Evolutionary conservation across 35 echinoderm and acorn worm species (phyloP).

Genomic region (Holothuria glaberrima): DNA sequence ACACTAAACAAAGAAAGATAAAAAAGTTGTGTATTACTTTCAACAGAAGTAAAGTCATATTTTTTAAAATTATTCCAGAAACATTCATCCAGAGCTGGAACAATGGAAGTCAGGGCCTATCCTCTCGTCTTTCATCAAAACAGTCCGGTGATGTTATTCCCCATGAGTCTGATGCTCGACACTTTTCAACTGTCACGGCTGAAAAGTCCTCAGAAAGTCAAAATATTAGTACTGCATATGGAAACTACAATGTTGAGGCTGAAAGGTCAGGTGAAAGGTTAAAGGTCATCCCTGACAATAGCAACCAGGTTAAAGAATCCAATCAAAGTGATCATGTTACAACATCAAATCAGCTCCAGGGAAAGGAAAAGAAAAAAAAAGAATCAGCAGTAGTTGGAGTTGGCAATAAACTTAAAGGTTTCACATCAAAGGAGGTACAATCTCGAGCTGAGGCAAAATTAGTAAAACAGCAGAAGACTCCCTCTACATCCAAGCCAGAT

Average conservation of each 20-base stretch:
- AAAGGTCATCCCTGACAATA: not conserved
- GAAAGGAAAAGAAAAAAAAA: not conserved
- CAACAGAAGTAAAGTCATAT: too few species aligned
- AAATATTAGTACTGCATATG: too few species aligned
- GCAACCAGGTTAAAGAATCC: not conserved
- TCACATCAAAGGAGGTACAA: too few species aligned
- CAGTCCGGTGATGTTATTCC: not conserved
- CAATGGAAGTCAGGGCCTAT: not conserved
- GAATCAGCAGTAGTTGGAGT: too few species aligned
- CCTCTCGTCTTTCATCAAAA: slow-evolving; percentile 12
- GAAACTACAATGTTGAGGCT: too few species aligned
- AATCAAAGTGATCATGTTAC: not conserved
- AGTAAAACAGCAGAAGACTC: too few species aligned
- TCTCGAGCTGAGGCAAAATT: too few species aligned
- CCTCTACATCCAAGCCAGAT: too few species aligned
- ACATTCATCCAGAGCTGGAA: not conserved
- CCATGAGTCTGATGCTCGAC: not conserved
- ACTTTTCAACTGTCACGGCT: slow-evolving; percentile 28
- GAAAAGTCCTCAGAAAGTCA: not conserved
- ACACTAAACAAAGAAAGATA: too few species aligned
- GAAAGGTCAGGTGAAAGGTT: not conserved
- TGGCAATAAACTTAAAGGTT: too few species aligned
- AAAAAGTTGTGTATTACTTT: too few species aligned
- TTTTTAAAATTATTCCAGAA: too few species aligned
- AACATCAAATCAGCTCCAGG: not conserved